Conservation (phyloP, 2,113 vertebrate genomes). For the Scomber colias region DNA sequence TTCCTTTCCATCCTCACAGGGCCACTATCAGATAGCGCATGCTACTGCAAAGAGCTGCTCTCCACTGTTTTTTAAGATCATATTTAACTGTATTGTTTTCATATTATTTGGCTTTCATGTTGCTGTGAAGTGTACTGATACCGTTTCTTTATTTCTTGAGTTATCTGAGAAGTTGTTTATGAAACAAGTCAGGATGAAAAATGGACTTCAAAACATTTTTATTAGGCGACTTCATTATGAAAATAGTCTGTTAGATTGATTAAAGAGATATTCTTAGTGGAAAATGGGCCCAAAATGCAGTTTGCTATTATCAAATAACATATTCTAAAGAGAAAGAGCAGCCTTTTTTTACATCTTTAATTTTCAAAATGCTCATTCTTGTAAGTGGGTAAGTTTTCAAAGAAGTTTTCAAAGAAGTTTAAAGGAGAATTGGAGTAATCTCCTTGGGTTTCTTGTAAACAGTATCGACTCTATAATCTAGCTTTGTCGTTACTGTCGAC, state of each 20-base stretch:
- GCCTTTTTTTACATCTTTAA: neutral
- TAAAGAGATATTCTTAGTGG: neutral
- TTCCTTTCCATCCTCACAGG: slow-evolving; percentile 47
- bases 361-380: neutral
- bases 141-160: slow-evolving; percentile 5
- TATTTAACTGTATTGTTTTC: slow-evolving; percentile 39
- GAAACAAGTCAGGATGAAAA: too few relatives aligned
- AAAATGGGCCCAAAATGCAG: neutral
- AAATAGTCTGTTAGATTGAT: neutral
- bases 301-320: neutral
- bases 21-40: slow-evolving; percentile 57
- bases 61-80: slow-evolving; percentile 40
- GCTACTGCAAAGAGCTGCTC: slow-evolving; percentile 12
- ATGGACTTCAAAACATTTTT: too few relatives aligned
- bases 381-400: neutral
- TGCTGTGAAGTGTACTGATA: neutral
- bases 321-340: neutral
- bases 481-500: slow-evolving; percentile 39
- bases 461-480: slow-evolving; percentile 36
- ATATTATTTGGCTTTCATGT: slow-evolving; percentile 21
- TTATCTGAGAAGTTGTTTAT: too few relatives aligned
- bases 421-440: neutral
- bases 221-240: neutral
- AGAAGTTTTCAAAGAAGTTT: slow-evolving; percentile 31
- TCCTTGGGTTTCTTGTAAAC: slow-evolving; percentile 22